Conservation (phyloP, 1,140 invertebrate genomes). For the Papilio dardanus region DNA sequence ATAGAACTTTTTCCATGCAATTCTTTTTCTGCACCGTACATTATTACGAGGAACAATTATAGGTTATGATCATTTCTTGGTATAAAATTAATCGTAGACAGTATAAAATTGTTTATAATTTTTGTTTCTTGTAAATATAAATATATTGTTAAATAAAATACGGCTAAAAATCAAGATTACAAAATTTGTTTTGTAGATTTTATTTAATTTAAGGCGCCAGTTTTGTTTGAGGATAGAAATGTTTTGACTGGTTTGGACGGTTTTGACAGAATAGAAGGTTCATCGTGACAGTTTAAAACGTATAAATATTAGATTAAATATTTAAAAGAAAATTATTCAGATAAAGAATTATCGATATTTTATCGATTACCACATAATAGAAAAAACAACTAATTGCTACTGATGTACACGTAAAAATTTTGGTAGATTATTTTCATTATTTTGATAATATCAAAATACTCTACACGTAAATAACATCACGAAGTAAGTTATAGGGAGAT, state of each 20-base stretch:
- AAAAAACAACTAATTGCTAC: neutral
- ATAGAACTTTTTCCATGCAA: neutral
- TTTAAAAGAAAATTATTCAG: neutral
- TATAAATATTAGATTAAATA: neutral
- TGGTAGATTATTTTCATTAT: neutral
- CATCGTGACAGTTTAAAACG: neutral
- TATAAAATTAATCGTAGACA: neutral
- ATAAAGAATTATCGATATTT: neutral
- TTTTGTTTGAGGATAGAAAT: neutral
- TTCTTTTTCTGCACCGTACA: neutral
- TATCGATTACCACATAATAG: neutral
- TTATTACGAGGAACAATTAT: neutral
- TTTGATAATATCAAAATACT: neutral
- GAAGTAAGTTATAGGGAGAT: neutral
- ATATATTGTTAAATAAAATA: neutral
- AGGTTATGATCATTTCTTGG: constrained; percentile 9
- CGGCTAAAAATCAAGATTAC: constrained; percentile 6
- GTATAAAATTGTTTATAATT: neutral
- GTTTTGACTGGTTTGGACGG: neutral
- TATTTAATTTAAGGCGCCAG: constrained; percentile 13
- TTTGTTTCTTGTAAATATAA: neutral
- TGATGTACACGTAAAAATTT: neutral
- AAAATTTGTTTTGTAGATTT: neutral
- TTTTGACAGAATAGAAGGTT: constrained; percentile 8
- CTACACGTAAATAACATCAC: neutral